These are phyloP conservation scores for Ara ararauna DNA, from an alignment of 2,797 vertebrate genomes.

Conservation along the genomic window DNA sequence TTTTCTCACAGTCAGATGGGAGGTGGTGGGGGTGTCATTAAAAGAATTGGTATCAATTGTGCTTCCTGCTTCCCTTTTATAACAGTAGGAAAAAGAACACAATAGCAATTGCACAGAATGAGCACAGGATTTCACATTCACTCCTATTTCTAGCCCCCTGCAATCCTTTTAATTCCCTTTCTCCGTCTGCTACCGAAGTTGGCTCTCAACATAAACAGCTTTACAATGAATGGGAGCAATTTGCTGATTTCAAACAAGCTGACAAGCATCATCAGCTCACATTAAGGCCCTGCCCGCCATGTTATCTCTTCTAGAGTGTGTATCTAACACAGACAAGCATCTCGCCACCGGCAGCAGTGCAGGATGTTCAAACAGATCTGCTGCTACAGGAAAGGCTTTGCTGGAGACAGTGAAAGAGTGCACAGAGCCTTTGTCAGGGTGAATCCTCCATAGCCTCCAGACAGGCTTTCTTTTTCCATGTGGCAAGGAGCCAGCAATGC, in stretches of 20 bases:
- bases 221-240: not conserved
- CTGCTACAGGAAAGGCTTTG: not conserved
- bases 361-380: not conserved
- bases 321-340: accelerated
- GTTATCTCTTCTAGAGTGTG: not conserved
- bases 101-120: not conserved
- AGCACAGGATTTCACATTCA: not conserved
- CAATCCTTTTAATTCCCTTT: not conserved
- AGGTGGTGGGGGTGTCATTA: not conserved
- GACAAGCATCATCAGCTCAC: not conserved
- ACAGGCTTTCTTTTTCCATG: not conserved
- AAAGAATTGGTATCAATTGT: not conserved
- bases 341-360: not conserved
- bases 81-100: not conserved
- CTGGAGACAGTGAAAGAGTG: not conserved
- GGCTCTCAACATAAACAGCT: not conserved
- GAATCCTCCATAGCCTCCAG: not conserved
- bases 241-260: not conserved
- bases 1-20: not conserved
- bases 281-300: not conserved
- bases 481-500: not conserved
- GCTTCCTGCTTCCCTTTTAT: not conserved
- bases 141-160: not conserved
- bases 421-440: not conserved
- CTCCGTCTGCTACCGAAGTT: not conserved